Base-by-base conservation (phyloP, 2,797 vertebrate species). In the Bradypodion pumilum region DNA sequence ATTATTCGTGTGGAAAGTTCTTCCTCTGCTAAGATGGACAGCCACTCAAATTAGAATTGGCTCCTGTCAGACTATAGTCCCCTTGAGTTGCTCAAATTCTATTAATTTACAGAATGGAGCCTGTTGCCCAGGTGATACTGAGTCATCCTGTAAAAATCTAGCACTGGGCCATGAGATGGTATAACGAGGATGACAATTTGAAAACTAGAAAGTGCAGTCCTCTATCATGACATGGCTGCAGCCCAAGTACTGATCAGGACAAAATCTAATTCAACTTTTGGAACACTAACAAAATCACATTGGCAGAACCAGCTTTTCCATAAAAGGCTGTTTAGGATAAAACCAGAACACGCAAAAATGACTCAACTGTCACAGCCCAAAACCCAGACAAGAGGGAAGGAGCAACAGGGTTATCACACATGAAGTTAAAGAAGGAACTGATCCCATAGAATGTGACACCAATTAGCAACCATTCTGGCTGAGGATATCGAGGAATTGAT, bases 71-170 rank as follows among this genome's bases (percentile, higher is more conserved):
- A 62, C 4, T 13, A 32, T n/a, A 29, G 79, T 37, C 52, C 84
- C 65, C 73, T 42, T 62, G 84, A 81, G 84, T 77, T 68, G 52
- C 52, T 40, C 65, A 60, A 60, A 79, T 49, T 52, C 78, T 78
- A 81, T 81, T 77, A 63, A 62, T 49, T 69, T 70, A 56, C 52
- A 70, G 52, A 69, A 8, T 60, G 63, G 63, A 40, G 65, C 79
- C 62, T 4, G 73, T 85, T 85, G 84, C 78, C 78, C 78, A 85
- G 84, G 84, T 81, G 84, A 85, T 76, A 49, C 66, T 85, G 84
- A 85, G 40, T 85, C 84, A 85, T 76, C 56, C 65, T 70, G 35
- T 66, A 42, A 69, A n/a, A n/a, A 81, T 32, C 32, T 12, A 49
- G 73, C 62, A 42, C 56, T 62, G 52, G 73, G 65, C 78, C 40